Percentiles rank a stretch among this genome's conserved stretches.
These are phyloP conservation scores for Spea bombifrons DNA, from an alignment of 2,113 vertebrate genomes.

Conservation along the genomic window DNA sequence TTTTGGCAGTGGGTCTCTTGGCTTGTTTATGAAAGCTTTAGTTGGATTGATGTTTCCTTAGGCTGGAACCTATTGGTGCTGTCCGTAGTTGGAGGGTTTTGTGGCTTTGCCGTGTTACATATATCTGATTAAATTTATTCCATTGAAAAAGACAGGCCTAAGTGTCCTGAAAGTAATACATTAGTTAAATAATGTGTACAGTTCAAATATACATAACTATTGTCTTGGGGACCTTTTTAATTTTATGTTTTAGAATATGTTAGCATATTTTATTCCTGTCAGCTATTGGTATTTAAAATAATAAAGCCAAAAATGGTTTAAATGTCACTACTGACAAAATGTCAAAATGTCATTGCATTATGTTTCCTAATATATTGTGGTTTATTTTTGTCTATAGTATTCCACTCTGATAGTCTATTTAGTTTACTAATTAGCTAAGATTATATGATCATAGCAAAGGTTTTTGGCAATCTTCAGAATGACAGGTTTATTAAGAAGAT, in stretches of 20 bases:
- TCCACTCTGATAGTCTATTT: conserved; percentile 28
- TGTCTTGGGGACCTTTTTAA: conserved; percentile 12
- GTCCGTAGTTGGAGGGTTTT: no score
- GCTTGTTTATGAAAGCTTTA: no score
- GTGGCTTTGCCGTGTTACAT: no score
- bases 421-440: conserved; percentile 55
- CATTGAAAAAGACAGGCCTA: neutral
- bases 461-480: conserved; percentile 53
- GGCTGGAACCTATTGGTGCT: no score
- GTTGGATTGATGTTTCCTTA: no score
- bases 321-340: conserved; percentile 37
- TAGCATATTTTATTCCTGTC: neutral
- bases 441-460: conserved; percentile 36
- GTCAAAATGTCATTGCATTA: conserved; percentile 34
- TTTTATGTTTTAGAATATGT: neutral
- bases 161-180: neutral
- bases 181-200: neutral
- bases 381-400: conserved; percentile 36
- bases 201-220: conserved; percentile 2
- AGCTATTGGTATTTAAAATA: conserved; percentile 5
- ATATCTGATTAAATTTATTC: no score
- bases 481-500: conserved; percentile 59
- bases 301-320: conserved; percentile 1
- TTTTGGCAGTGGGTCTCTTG: no score
- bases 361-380: conserved; percentile 8